phyloP scores from a whole-genome alignment of 2,888 invertebrate species.

The Drosophila parthenogenetica region DNA sequence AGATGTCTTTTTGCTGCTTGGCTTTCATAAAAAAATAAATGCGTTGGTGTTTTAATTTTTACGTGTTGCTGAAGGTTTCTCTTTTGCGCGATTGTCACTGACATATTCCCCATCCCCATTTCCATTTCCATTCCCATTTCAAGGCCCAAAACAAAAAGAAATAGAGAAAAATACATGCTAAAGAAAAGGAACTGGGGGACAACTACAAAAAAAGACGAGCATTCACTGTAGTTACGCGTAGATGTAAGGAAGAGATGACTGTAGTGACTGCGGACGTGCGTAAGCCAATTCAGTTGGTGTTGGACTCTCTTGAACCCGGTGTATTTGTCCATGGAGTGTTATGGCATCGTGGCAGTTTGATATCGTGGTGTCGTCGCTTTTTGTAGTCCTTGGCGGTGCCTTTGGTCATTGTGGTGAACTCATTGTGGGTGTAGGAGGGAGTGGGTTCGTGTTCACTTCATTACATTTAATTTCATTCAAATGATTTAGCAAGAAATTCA shows the following conservation, averaged over 20 bases:
- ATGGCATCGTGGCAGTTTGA: slow-evolving; percentile 2
- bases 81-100: slow-evolving; percentile 39
- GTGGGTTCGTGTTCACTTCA: slow-evolving; percentile 48
- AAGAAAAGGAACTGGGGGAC: slow-evolving; percentile 7
- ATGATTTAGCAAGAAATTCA: slow-evolving; percentile 22
- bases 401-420: slow-evolving; percentile 32
- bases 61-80: slow-evolving; percentile 69
- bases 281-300: slow-evolving; percentile 70
- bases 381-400: slow-evolving; percentile 51
- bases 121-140: slow-evolving; percentile 48
- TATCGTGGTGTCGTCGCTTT: background rate
- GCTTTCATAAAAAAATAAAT: slow-evolving; percentile 62
- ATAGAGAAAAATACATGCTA: background rate
- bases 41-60: slow-evolving; percentile 79
- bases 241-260: slow-evolving; percentile 68
- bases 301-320: slow-evolving; percentile 63
- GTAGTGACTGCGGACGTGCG: slow-evolving; percentile 70
- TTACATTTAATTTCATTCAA: slow-evolving; percentile 44
- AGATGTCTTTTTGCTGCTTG: slow-evolving; percentile 5
- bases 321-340: slow-evolving; percentile 26
- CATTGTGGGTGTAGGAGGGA: slow-evolving; percentile 1
- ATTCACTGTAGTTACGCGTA: slow-evolving; percentile 28
- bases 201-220: slow-evolving; percentile 17
- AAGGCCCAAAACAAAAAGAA: slow-evolving; percentile 42
- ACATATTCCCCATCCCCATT: slow-evolving; percentile 42